phyloP scores from a whole-genome alignment of 1,140 invertebrate species.

The Musca vetustissima region DNA sequence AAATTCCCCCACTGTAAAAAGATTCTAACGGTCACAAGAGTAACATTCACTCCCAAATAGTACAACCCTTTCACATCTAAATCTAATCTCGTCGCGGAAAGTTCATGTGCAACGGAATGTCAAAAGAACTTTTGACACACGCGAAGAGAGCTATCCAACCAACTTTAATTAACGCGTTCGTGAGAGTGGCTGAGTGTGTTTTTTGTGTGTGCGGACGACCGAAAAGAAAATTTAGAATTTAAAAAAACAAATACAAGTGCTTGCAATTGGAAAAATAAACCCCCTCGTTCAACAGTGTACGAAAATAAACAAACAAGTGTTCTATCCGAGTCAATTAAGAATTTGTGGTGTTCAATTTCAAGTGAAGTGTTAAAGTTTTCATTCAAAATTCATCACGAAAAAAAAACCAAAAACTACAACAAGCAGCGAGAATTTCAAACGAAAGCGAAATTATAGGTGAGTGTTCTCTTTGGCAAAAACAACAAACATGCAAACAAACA shows the following conservation, averaged over 20 bases:
- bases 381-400: too few relatives aligned
- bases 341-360: too few relatives aligned
- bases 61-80: background rate
- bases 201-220: background rate
- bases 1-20: background rate
- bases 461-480: background rate
- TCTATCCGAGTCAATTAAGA: too few relatives aligned
- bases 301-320: too few relatives aligned
- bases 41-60: background rate
- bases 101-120: slow-evolving; percentile 9
- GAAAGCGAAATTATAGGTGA: too few relatives aligned
- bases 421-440: too few relatives aligned
- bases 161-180: background rate
- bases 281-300: too few relatives aligned
- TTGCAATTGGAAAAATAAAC: too few relatives aligned
- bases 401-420: too few relatives aligned
- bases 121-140: slow-evolving; percentile 11
- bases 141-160: background rate
- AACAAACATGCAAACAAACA: background rate
- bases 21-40: background rate
- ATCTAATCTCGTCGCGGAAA: background rate
- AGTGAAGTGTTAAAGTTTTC: too few relatives aligned
- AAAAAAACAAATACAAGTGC: too few relatives aligned
- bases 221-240: too few relatives aligned
- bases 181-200: slow-evolving; percentile 1